Evolutionary conservation across 2,888 invertebrate genomes (phyloP).

Genomic region (Anoplius nigerrimus): DNA sequence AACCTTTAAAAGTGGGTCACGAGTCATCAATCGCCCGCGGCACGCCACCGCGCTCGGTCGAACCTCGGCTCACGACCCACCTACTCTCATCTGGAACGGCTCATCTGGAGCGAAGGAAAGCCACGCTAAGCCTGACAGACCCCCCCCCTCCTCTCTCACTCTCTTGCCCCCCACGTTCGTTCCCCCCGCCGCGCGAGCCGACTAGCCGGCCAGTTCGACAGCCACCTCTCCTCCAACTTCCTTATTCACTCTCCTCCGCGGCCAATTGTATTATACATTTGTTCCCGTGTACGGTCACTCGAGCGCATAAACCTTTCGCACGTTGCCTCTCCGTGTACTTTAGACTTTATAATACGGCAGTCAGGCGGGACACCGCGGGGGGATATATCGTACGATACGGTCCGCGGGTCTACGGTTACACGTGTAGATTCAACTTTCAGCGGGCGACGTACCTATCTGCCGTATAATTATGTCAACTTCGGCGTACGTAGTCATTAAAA

Average conservation of each 20-base stretch:
- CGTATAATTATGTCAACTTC: too few relatives aligned
- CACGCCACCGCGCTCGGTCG: constrained; percentile 48
- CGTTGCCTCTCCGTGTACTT: too few relatives aligned
- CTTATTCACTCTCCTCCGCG: neutral
- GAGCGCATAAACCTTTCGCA: too few relatives aligned
- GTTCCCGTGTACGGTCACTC: too few relatives aligned
- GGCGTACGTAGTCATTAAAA: too few relatives aligned
- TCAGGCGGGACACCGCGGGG: too few relatives aligned
- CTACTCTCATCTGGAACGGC: constrained; percentile 43
- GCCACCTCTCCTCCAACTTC: neutral
- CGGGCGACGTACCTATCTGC: too few relatives aligned
- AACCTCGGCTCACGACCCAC: constrained; percentile 38
- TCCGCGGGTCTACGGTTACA: too few relatives aligned
- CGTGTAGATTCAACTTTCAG: too few relatives aligned
- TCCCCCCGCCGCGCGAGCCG: neutral
- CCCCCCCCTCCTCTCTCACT: constrained; percentile 21
- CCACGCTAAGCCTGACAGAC: constrained; percentile 7
- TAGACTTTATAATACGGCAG: too few relatives aligned
- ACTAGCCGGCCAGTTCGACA: neutral
- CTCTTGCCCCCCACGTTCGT: constrained; percentile 5
- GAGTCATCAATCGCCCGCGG: constrained; percentile 69
- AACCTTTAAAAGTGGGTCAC: constrained; percentile 68
- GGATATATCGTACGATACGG: too few relatives aligned
- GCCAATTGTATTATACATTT: too few relatives aligned
- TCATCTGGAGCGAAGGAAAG: constrained; percentile 48